phyloP scores from a whole-genome alignment of 2,888 invertebrate genomes.

The Agrochola lota region DNA sequence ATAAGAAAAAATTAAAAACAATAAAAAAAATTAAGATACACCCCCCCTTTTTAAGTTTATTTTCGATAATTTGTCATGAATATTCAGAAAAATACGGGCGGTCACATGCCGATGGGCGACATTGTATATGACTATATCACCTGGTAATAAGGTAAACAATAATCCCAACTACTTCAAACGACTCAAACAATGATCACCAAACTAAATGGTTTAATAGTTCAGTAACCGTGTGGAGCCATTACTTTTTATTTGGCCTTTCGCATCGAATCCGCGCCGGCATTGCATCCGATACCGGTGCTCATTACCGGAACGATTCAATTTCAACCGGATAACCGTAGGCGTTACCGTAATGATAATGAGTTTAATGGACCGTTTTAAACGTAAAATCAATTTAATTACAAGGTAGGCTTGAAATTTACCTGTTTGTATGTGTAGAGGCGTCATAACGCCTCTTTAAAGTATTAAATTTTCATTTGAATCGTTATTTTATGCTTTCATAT shows the following conservation, averaged over 20 bases:
- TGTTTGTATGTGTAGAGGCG: conserved; percentile 21
- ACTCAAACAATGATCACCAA: conserved; percentile 42
- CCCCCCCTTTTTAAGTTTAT: too few relatives aligned
- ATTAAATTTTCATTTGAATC: conserved; percentile 1
- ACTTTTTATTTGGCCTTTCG: conserved; percentile 73
- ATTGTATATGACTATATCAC: neutral
- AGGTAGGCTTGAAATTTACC: conserved; percentile 33
- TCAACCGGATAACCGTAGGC: conserved; percentile 71
- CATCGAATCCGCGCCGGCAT: conserved; percentile 64
- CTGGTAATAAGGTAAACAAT: neutral
- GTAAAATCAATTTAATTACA: conserved; percentile 64
- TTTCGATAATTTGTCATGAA: too few relatives aligned
- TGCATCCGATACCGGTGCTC: conserved; percentile 73
- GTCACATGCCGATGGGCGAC: too few relatives aligned
- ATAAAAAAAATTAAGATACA: too few relatives aligned
- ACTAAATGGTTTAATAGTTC: conserved; percentile 56
- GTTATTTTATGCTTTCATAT: neutral
- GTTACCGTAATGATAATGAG: conserved; percentile 74
- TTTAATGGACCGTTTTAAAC: conserved; percentile 63
- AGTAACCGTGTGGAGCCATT: conserved; percentile 58
- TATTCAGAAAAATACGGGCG: too few relatives aligned
- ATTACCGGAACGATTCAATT: conserved; percentile 80
- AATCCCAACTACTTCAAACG: conserved; percentile 22
- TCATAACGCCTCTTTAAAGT: conserved; percentile 13
- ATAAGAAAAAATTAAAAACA: too few relatives aligned